Conservation (phyloP, 2,797 vertebrate species). For the Moxostoma hubbsi region DNA sequence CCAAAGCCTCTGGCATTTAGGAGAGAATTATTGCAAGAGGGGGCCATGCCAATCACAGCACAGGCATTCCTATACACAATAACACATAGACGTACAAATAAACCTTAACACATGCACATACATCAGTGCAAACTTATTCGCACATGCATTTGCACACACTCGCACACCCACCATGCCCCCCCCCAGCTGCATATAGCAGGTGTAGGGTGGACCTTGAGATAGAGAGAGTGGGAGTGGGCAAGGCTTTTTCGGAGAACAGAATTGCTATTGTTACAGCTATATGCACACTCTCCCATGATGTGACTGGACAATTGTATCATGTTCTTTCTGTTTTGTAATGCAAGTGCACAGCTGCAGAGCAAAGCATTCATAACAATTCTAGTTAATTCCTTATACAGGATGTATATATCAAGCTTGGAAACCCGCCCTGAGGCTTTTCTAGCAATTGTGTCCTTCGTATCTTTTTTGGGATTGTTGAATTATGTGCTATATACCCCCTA, state of each 20-base stretch:
- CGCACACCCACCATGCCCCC: slow-evolving; percentile 54
- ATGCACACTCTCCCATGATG: slow-evolving; percentile 60
- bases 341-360: slow-evolving; percentile 54
- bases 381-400: slow-evolving; percentile 37
- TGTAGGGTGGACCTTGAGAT: slow-evolving; percentile 65
- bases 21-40: slow-evolving; percentile 73
- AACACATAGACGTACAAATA: not conserved
- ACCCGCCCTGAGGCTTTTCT: not conserved
- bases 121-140: slow-evolving; percentile 34
- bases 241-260: slow-evolving; percentile 66
- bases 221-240: slow-evolving; percentile 15
- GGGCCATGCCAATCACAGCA: slow-evolving; percentile 55
- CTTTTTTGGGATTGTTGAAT: not conserved
- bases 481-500: not conserved
- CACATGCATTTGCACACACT: slow-evolving; percentile 38
- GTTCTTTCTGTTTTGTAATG: slow-evolving; percentile 42
- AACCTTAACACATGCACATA: slow-evolving; percentile 42
- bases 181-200: slow-evolving; percentile 77
- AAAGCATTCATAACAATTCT: slow-evolving; percentile 36
- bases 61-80: slow-evolving; percentile 56
- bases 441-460: not conserved
- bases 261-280: slow-evolving; percentile 75
- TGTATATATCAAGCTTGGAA: slow-evolving; percentile 33
- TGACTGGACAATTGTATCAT: slow-evolving; percentile 64
- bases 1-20: slow-evolving; percentile 78